Percentiles rank a stretch among this genome's conserved stretches.
phyloP scores from a whole-genome alignment of 2,113 vertebrate genomes.

The Ceyx melanurus region DNA sequence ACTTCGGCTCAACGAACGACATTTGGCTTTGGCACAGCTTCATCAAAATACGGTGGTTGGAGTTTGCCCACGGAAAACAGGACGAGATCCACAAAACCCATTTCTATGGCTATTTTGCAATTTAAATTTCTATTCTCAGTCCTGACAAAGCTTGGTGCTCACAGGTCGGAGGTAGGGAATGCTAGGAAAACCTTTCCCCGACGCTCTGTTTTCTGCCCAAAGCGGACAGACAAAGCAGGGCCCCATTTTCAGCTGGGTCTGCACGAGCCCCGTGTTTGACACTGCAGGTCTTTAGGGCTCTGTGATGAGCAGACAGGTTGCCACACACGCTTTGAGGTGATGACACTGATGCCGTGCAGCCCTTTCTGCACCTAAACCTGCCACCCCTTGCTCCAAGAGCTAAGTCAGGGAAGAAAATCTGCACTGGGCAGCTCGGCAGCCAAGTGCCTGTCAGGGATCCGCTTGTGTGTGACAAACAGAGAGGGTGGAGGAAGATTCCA shows the following conservation, averaged over 20 bases:
- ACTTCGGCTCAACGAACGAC: not conserved
- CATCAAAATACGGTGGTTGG: not conserved
- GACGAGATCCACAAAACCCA: not conserved
- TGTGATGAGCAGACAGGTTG: not conserved
- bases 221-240: not conserved
- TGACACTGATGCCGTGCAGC: not conserved
- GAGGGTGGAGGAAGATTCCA: not conserved
- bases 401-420: not conserved
- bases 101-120: not conserved
- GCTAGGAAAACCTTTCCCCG: not conserved
- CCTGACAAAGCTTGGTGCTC: not conserved
- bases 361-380: not conserved
- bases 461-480: not conserved
- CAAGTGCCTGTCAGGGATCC: not conserved
- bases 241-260: not conserved
- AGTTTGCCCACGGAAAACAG: not conserved
- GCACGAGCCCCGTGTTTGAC: not conserved
- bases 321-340: not conserved
- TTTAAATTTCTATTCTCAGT: not conserved
- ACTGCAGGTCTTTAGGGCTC: not conserved
- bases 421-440: not conserved
- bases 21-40: not conserved
- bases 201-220: not conserved
- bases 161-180: not conserved
- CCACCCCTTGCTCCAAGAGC: not conserved